Percentiles rank a stretch among this genome's conserved stretches.
phyloP scores from a whole-genome alignment of 2,888 invertebrate species.

The Girardia tigrina region DNA sequence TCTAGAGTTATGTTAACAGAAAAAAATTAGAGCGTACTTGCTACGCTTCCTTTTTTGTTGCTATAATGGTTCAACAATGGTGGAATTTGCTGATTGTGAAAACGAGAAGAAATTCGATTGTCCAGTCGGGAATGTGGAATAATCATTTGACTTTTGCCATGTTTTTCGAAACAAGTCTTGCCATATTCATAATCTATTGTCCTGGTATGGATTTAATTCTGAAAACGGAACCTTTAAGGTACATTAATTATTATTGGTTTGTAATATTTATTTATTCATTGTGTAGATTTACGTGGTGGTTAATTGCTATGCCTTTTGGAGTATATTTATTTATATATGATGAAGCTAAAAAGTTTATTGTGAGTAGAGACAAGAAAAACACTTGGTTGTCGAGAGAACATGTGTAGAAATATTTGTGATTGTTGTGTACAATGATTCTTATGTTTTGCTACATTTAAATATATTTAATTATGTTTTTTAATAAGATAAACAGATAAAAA shows the following conservation, averaged over 20 bases:
- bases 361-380: conserved; percentile 7
- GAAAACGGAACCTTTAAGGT: conserved; percentile 51
- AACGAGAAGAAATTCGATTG: conserved; percentile 83
- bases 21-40: conserved; percentile 89
- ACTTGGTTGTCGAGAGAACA: not conserved
- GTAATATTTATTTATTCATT: too few relatives aligned
- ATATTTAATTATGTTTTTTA: too few relatives aligned
- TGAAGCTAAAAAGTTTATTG: conserved; percentile 14
- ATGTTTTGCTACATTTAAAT: too few relatives aligned
- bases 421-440: too few relatives aligned
- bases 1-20: conserved; percentile 80
- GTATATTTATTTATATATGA: conserved; percentile 21
- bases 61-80: conserved; percentile 94
- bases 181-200: conserved; percentile 50
- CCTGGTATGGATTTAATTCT: conserved; percentile 51
- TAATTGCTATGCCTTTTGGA: conserved; percentile 28
- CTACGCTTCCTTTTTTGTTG: conserved; percentile 94
- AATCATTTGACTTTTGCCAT: conserved; percentile 47
- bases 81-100: conserved; percentile 94
- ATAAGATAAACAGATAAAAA: too few relatives aligned
- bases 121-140: conserved; percentile 86
- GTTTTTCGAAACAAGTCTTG: conserved; percentile 51
- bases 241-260: too few relatives aligned
- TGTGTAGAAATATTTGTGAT: not conserved
- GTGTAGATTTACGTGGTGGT: conserved; percentile 30